Percentiles rank a stretch among this genome's conserved stretches.
Conservation (phyloP, 64 coral and sea anemone species). For the Orbicella faveolata region DNA sequence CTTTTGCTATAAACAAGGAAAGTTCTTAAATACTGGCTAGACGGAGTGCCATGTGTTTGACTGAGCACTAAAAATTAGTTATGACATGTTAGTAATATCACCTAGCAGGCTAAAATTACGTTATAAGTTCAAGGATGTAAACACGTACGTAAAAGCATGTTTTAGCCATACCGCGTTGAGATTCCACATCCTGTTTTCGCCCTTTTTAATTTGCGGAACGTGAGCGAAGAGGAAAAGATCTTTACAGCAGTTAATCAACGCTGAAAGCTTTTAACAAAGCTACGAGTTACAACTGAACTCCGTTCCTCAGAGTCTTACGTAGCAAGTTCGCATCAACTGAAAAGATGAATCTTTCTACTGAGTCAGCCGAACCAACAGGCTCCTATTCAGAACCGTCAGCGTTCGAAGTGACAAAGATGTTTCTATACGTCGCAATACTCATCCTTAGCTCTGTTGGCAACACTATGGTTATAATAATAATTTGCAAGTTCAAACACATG, state of each 20-base stretch:
- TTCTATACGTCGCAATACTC: constrained; percentile 16
- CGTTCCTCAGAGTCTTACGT: background rate
- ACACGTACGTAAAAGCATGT: background rate
- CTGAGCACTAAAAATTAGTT: too few relatives aligned
- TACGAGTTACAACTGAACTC: background rate
- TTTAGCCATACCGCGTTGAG: background rate
- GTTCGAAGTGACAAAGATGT: constrained; percentile 48
- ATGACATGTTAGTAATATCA: background rate
- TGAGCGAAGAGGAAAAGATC: background rate
- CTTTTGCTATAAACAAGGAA: too few relatives aligned
- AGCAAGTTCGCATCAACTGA: background rate
- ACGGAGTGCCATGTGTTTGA: too few relatives aligned
- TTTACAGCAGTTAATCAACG: background rate
- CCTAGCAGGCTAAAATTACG: background rate
- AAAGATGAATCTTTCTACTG: background rate
- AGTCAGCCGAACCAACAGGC: background rate
- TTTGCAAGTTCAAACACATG: constrained; percentile 31
- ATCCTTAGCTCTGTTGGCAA: constrained; percentile 37
- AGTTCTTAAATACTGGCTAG: too few relatives aligned
- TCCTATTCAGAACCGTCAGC: constrained; percentile 14
- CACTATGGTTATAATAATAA: constrained; percentile 24
- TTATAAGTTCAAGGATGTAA: background rate
- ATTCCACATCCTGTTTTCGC: constrained; percentile 1
- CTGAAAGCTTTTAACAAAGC: background rate
- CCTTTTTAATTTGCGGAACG: background rate